These are phyloP conservation scores for Penaeus indicus DNA, from an alignment of 1,140 invertebrate species.

Conservation along the genomic window DNA sequence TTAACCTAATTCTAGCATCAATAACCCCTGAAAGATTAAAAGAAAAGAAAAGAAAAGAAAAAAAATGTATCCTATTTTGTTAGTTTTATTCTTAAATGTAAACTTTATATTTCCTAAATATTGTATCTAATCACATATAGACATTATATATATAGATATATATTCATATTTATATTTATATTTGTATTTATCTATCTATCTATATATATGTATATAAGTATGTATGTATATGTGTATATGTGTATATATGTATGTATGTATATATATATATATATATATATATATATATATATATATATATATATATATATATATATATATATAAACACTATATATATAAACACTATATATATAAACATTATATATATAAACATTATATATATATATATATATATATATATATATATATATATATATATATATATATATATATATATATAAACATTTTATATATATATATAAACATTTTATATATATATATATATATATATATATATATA, in stretches of 20 bases:
- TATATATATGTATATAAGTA: neutral
- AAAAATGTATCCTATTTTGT: too few species aligned
- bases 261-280: neutral
- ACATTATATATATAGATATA: neutral
- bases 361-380: neutral
- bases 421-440: too few species aligned
- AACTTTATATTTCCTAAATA: too few species aligned
- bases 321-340: neutral
- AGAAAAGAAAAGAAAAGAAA: too few species aligned
- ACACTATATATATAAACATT: conserved; percentile 1
- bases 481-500: too few species aligned
- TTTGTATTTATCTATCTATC: neutral
- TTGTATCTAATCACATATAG: too few species aligned
- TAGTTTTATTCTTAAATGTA: too few species aligned
- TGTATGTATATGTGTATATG: neutral
- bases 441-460: neutral
- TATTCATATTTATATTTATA: neutral
- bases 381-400: conserved; percentile 14
- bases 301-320: neutral
- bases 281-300: neutral
- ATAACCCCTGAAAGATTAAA: too few species aligned
- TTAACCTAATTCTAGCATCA: neutral
- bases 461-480: too few species aligned
- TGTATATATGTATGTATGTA: neutral
- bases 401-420: conserved; percentile 12